These are phyloP conservation scores for Campoplex nolae DNA, from an alignment of 2,888 invertebrate species.

Conservation along the genomic window DNA sequence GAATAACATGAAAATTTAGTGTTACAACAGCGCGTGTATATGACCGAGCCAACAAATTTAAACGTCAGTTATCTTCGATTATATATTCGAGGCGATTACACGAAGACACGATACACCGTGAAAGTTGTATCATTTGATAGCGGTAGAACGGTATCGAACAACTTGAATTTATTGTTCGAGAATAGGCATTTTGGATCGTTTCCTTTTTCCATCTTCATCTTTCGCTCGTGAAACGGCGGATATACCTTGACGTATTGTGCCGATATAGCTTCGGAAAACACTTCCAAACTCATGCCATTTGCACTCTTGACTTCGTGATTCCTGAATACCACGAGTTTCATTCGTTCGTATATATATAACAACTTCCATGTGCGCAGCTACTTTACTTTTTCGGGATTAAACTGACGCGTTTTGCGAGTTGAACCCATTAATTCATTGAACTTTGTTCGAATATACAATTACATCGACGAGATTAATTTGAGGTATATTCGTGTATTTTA, in stretches of 20 bases:
- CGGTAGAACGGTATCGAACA: neutral
- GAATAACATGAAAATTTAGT: slow-evolving; percentile 36
- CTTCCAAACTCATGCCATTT: neutral
- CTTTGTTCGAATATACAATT: too few relatives aligned
- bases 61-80: slow-evolving; percentile 10
- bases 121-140: neutral
- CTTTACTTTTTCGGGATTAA: neutral
- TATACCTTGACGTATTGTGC: neutral
- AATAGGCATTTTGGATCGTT: neutral
- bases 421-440: neutral
- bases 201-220: neutral
- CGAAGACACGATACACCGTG: neutral
- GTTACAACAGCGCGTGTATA: neutral
- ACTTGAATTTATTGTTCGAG: slow-evolving; percentile 16
- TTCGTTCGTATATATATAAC: neutral
- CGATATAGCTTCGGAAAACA: neutral
- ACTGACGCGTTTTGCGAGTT: neutral
- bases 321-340: neutral
- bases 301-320: neutral
- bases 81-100: neutral
- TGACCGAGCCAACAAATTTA: slow-evolving; percentile 28
- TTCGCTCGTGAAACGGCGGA: neutral
- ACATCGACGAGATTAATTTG: too few relatives aligned
- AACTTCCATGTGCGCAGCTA: neutral
- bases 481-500: neutral